Base-by-base conservation (phyloP, 2,888 invertebrate species). In the Melipona beecheii region DNA sequence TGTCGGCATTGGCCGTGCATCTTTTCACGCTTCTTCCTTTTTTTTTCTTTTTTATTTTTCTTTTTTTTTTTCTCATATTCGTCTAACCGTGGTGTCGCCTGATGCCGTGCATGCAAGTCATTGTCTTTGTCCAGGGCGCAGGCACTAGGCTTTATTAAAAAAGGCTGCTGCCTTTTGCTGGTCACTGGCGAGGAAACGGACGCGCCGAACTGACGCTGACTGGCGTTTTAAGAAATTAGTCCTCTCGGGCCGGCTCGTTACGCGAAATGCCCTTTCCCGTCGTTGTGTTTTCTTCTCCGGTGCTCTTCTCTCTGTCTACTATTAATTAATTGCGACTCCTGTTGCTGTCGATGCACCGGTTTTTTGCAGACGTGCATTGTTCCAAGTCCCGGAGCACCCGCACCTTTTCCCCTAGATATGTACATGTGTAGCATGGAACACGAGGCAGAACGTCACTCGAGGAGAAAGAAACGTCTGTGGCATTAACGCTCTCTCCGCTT, bases 121-220 rank as follows among this genome's bases (percentile, higher is more conserved):
- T 85, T 89, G 86, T 86, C 89, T 91, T 89, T 89, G 86, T 86
- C 80, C 74, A 78, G 75, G 9, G 82, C 70, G 69, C 74, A 87
- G 86, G 93, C 93, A 93, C 92, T 94, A 93, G 90, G 89, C 85
- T 90, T 92, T 93, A 94, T 94, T 93, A 93, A 93, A 94, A 93
- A 91, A 88, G 83, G 75, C 69, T 66, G 72, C 60, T 68, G 84
- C 87, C 86, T 86, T 91, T 92, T 92, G 87, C 84, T 90, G 89
- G 72, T 85, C 92, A 92, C 88, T 89, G 91, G 85, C 75, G 91
- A 91, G 93, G 93, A 93, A 93, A 92, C 92, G 92, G 92, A 93
- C 90, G 87, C 87, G 82, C 75, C 82, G 77, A 4, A 17, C 71
- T 66, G 68, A 65, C 24, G 72, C 75, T 36, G 65, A 66, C 66